A percentile compares a stretch with the other conserved stretches of the same genome.
Evolutionary conservation across 92 coral and sea anemone genomes (phyloP).

Genomic region (Desmophyllum pertusum): DNA sequence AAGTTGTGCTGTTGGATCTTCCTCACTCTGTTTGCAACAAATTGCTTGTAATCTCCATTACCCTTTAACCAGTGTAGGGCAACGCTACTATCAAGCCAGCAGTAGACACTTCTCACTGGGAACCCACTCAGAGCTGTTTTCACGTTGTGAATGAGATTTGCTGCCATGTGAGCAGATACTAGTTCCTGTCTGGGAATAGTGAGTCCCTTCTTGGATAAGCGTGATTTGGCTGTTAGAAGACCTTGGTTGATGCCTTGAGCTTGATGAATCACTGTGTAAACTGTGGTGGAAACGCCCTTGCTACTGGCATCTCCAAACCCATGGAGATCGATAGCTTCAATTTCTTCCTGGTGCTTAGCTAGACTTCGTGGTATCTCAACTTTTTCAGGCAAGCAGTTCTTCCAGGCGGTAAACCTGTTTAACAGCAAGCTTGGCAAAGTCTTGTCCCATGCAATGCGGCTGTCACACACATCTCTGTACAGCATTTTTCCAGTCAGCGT

Average conservation of each 20-base stretch:
- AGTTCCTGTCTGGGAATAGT: constrained; percentile 48
- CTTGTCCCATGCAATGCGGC: too few relatives aligned
- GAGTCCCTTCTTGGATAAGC: constrained; percentile 19
- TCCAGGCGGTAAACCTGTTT: too few relatives aligned
- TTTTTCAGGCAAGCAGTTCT: too few relatives aligned
- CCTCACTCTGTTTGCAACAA: constrained; percentile 22
- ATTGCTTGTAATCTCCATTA: constrained; percentile 25
- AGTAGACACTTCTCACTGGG: constrained; percentile 15
- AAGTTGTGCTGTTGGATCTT: constrained; percentile 24
- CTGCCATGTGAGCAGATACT: constrained; percentile 44
- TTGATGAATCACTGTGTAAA: too few relatives aligned
- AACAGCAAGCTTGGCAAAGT: too few relatives aligned
- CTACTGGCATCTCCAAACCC: too few relatives aligned
- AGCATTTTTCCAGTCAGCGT: too few relatives aligned
- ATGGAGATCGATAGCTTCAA: too few relatives aligned
- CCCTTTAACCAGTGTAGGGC: constrained; percentile 44
- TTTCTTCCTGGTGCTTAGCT: too few relatives aligned
- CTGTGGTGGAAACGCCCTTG: too few relatives aligned
- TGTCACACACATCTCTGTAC: too few relatives aligned
- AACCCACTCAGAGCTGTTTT: constrained; percentile 18
- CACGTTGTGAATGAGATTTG: constrained; percentile 28
- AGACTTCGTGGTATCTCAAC: too few relatives aligned
- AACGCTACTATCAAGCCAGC: constrained; percentile 38
- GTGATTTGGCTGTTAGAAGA: constrained; percentile 27
- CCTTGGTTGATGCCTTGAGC: constrained; percentile 6